Percentiles rank a stretch among this genome's conserved stretches.
Conservation (phyloP, 2,113 vertebrate genomes). For the Anarhynchus alexandrinus region DNA sequence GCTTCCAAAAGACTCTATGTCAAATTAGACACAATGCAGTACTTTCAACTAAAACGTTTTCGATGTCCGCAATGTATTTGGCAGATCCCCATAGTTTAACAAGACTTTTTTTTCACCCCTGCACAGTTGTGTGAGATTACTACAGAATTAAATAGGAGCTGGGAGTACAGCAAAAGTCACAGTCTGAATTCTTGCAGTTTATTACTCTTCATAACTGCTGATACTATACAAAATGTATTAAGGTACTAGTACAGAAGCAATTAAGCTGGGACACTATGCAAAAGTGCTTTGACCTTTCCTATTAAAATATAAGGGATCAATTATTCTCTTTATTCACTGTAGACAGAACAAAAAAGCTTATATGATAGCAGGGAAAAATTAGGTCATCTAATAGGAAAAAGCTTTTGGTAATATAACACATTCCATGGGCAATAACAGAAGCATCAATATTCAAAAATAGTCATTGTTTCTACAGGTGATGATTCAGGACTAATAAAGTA, state of each 20-base stretch:
- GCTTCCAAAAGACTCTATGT: neutral
- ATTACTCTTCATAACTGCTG: neutral
- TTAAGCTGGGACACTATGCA: neutral
- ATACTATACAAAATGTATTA: neutral
- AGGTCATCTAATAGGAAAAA: neutral
- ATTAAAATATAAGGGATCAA: slow-evolving; percentile 38
- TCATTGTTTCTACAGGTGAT: neutral
- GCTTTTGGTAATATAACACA: neutral
- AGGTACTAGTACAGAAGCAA: neutral
- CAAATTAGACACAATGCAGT: neutral
- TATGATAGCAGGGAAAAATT: neutral
- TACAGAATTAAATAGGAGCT: neutral
- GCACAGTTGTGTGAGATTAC: neutral
- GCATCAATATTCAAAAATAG: neutral
- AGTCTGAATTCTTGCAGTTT: neutral
- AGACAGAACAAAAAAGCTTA: neutral
- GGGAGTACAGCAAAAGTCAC: neutral
- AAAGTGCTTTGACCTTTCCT: slow-evolving; percentile 35
- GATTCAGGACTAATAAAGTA: neutral
- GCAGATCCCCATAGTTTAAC: neutral
- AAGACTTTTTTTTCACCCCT: neutral
- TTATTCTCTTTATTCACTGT: slow-evolving; percentile 21
- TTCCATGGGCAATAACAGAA: neutral
- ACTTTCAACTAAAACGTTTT: neutral
- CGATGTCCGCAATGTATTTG: neutral